phyloP scores from a whole-genome alignment of 2,113 vertebrate genomes.

The Hiodon alosoides region DNA sequence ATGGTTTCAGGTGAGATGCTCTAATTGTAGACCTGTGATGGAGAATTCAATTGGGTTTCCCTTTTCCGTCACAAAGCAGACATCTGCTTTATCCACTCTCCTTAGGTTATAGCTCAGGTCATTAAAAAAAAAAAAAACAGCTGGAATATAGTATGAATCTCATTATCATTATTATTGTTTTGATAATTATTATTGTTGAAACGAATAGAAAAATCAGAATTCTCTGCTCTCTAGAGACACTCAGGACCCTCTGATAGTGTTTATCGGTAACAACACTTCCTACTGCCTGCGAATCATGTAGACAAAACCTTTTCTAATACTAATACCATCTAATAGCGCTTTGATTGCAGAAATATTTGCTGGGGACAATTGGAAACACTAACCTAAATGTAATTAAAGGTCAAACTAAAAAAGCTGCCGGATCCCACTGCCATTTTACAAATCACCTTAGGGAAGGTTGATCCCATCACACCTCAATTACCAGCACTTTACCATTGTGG shows the following conservation, averaged over 20 bases:
- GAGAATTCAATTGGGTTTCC: too few species aligned
- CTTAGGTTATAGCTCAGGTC: too few species aligned
- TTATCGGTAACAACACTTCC: background rate
- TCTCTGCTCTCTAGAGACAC: background rate
- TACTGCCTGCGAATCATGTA: too few species aligned
- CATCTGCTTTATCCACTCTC: too few species aligned
- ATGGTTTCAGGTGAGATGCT: too few species aligned
- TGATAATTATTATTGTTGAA: too few species aligned
- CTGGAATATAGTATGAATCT: too few species aligned
- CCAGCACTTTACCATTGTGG: conserved; percentile 5
- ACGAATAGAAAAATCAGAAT: background rate
- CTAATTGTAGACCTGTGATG: too few species aligned
- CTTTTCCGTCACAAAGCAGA: too few species aligned
- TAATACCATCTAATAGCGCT: background rate
- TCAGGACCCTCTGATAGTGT: background rate
- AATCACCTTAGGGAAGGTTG: conserved; percentile 26
- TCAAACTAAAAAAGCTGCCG: conserved; percentile 34
- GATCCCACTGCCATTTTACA: conserved; percentile 20
- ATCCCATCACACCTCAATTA: conserved; percentile 42
- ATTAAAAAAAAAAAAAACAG: too few species aligned
- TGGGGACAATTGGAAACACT: conserved; percentile 26
- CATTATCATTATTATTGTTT: too few species aligned
- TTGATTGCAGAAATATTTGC: conserved; percentile 5
- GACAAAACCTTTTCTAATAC: background rate
- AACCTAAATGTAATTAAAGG: conserved; percentile 39